Conservation (phyloP, 2,888 invertebrate species). For the Eupithecia tripunctaria region DNA sequence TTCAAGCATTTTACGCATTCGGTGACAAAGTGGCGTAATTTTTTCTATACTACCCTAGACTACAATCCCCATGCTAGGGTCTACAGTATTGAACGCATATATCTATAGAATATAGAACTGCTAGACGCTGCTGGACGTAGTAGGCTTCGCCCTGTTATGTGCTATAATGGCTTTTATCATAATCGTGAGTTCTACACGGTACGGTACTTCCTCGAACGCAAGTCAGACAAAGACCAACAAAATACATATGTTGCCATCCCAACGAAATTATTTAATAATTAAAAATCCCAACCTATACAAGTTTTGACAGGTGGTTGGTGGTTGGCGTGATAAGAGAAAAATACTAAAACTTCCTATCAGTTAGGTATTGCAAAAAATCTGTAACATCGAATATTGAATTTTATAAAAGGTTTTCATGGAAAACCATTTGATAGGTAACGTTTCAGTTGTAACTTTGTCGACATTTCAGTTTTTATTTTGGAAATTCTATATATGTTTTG, state of each 20-base stretch:
- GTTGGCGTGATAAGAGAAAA: neutral
- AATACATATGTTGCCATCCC: neutral
- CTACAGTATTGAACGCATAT: neutral
- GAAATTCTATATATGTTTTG: neutral
- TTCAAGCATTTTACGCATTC: too few relatives aligned
- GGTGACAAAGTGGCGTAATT: too few relatives aligned
- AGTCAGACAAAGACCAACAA: neutral
- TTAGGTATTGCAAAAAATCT: neutral
- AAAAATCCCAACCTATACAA: neutral
- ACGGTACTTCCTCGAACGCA: neutral
- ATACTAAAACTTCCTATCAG: neutral
- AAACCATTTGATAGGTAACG: neutral
- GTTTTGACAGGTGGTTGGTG: neutral
- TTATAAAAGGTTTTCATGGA: neutral
- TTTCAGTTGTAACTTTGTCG: neutral
- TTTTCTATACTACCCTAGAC: too few relatives aligned
- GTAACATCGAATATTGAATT: neutral
- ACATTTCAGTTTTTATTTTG: neutral
- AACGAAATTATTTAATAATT: neutral
- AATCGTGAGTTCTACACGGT: too few relatives aligned
- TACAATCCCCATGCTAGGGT: too few relatives aligned
- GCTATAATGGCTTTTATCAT: neutral
- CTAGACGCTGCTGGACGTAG: too few relatives aligned
- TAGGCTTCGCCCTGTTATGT: neutral
- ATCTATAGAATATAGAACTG: neutral